Conservation (phyloP, 2,113 vertebrate species). For the Microtus oregoni region DNA sequence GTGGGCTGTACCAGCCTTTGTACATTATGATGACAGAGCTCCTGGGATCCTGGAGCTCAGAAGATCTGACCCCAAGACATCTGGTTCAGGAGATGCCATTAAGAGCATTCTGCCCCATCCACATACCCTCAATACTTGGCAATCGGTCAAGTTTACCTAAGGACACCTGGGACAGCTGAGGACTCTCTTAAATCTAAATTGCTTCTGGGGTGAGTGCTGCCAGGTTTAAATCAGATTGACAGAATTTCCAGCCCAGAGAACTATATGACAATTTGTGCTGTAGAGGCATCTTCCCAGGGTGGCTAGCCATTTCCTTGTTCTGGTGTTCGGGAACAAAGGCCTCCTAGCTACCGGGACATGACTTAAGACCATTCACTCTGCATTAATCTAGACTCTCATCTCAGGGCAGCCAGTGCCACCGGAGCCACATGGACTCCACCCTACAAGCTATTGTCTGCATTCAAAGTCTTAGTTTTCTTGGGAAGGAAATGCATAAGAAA, state of each 20-base stretch:
- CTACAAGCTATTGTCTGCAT: not conserved
- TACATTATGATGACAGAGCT: not conserved
- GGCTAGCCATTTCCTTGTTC: not conserved
- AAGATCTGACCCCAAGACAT: not conserved
- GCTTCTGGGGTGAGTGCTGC: not conserved
- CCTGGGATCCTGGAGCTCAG: not conserved
- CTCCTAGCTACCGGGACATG: not conserved
- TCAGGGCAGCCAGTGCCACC: too few species aligned
- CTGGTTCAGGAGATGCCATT: not conserved
- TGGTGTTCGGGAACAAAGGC: not conserved
- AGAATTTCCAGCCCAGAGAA: not conserved
- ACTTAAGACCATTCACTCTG: not conserved
- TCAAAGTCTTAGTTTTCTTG: not conserved
- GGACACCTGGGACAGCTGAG: not conserved
- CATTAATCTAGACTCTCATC: not conserved
- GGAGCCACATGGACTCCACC: not conserved
- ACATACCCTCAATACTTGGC: not conserved
- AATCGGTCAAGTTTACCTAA: not conserved
- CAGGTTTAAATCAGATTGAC: not conserved
- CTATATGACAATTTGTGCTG: not conserved
- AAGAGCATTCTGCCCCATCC: not conserved
- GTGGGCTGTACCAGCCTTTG: not conserved
- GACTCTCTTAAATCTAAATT: not conserved
- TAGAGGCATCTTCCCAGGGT: not conserved
- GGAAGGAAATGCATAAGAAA: not conserved